Evolutionary conservation across 2,797 vertebrate genomes (phyloP), one percentile per base, ranked within the genome.

Genomic region (Artibeus jamaicensis): DNA sequence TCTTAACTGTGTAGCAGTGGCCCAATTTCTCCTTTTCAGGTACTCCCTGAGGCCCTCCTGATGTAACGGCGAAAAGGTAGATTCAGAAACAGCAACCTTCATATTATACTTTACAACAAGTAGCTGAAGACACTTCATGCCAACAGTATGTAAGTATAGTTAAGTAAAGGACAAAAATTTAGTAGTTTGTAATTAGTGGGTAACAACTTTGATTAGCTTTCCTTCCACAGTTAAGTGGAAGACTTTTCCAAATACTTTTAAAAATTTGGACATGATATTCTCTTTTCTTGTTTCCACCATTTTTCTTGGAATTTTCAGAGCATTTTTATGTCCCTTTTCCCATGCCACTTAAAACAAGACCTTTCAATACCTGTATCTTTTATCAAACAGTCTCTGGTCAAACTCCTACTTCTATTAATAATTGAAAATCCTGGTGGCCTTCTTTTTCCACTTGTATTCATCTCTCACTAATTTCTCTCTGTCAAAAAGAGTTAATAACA

Each of bases 401-500:
- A 79, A 74, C 42, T 81, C 46, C 53, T 87, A 18, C 57, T 86
- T 74, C 67, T 71, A 53, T 73, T 90, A 93, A 50, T 95, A 93
- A 93, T 44, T 42, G 15, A 90, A 70, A 93, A 57, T 82, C 24
- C n/a, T 78, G 22, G 39, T 82, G 24, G n/a, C 24, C 84, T 76
- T 48, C 55, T 78, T 89, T 90, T 39, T 85, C 53, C 57, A 15
- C 73, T 91, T 86, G 39, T 79, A 59, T 89, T 77, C 76, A 92
- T n/a, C 46, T 93, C 48, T 96, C 67, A 81, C 29, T 81, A 79
- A 92, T 39, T 29, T 86, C 37, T 88, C 39, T 68, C 86, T 86
- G 44, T 59, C 67, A 85, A 85, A 90, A 39, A 87, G 32, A 89
- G 59, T 95, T 93, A 93, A 96, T 84, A 83, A 79, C 4, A 79